Evolutionary conservation across 1,140 invertebrate species (phyloP), one percentile per base, ranked within the genome.

Genomic region (Aphelenchoides avenae): DNA sequence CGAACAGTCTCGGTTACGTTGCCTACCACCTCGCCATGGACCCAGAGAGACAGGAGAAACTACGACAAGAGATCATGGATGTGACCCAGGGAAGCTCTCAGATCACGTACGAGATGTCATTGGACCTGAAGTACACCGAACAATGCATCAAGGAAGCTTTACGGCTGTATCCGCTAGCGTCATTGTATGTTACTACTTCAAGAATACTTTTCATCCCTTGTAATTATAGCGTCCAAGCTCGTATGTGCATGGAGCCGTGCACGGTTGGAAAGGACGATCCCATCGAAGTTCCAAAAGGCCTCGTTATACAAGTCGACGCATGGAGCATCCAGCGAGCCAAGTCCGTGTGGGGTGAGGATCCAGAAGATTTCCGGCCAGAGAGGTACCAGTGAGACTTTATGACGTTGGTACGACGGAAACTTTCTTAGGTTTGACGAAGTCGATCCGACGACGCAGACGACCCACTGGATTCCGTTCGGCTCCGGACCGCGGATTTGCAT

Each of bases 401-500:
- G 7, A 36, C 7, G 30, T 6, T 5, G 18, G 40, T 31, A 5
- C 40, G 5, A 46, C 0, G 6, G 18, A 18, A 5, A 31, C 40
- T 46, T 13, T 3, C 33, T 30, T 34, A 34, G 71, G 68, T 24
- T 66, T 44, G 53, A 57, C 15, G 34, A 15, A 11, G 37, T 27
- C 5, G 27, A 27, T 47, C 20, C 37, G 13, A n/a, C 48, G n/a
- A 29, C 50, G n/a, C 46, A 50, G 5, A 53, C 73, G 1, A 73
- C 70, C 31, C 51, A 70, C 0, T 82, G 70, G 49, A 41, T 81
- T 5, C 79, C 82, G 1, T 84, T 83, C 66, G 83, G 82, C 9
- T 60, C 61, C 18, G 82, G 83, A 6, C 82, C 81, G 3, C 57
- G 81, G 30, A 79, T 78, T 58, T 84, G 82, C 54, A 72, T 83